Percentiles rank a stretch among this genome's conserved stretches.
Evolutionary conservation across 2,113 vertebrate genomes (phyloP).

Genomic region (Astur gentilis): DNA sequence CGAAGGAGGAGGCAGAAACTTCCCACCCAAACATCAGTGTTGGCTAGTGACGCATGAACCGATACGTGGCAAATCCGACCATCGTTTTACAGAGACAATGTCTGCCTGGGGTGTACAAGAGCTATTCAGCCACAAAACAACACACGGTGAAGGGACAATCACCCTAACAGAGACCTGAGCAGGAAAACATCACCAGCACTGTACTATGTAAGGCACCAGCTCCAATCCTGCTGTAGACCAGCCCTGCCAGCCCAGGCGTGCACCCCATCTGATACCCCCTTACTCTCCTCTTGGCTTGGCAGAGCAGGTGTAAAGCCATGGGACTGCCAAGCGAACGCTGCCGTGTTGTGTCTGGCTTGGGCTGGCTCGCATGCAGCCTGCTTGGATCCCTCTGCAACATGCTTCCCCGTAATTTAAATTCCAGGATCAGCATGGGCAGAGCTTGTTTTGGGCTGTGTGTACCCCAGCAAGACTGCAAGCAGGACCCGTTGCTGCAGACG

Average conservation of each 20-base stretch:
- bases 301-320: neutral
- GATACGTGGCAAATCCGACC: fast-evolving
- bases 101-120: neutral
- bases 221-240: neutral
- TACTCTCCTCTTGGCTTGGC: neutral
- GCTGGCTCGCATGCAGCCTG: neutral
- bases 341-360: neutral
- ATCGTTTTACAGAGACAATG: neutral
- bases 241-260: neutral
- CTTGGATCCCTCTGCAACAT: neutral
- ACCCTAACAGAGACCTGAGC: neutral
- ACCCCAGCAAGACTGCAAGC: neutral
- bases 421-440: neutral
- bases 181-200: neutral
- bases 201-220: neutral
- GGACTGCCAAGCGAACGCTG: neutral
- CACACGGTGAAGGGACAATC: neutral
- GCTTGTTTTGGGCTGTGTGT: neutral
- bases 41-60: neutral
- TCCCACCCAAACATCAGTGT: neutral
- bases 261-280: neutral
- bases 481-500: neutral
- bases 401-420: neutral
- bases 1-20: neutral
- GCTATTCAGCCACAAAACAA: neutral